Conservation (phyloP, 2,888 invertebrate species). For the Apamea monoglypha region DNA sequence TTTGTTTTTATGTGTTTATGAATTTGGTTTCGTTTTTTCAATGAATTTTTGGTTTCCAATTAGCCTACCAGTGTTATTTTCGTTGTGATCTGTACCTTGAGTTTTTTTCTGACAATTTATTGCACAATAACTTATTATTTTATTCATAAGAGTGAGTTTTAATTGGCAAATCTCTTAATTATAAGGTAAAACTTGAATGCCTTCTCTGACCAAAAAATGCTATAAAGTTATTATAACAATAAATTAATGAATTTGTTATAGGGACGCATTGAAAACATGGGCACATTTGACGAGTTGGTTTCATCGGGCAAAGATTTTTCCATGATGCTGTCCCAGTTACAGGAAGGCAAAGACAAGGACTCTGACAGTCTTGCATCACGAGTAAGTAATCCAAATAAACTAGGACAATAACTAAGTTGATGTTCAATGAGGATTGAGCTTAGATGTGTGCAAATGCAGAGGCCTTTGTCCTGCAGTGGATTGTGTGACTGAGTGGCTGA, state of each 20-base stretch:
- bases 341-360: slow-evolving; percentile 85
- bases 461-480: neutral
- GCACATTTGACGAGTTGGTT: slow-evolving; percentile 90
- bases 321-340: slow-evolving; percentile 85
- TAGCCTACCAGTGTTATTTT: neutral
- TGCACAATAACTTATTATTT: too few species aligned
- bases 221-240: neutral
- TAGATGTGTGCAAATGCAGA: neutral
- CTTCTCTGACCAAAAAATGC: neutral
- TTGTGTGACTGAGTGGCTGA: neutral
- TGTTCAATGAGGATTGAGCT: neutral
- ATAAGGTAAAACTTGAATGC: neutral
- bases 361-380: slow-evolving; percentile 76
- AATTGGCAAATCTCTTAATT: neutral
- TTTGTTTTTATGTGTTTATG: neutral
- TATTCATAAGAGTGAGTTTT: neutral
- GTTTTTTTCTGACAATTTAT: neutral
- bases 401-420: neutral
- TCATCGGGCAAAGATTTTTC: slow-evolving; percentile 91
- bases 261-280: slow-evolving; percentile 91
- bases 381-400: slow-evolving; percentile 70
- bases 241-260: slow-evolving; percentile 67
- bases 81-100: neutral
- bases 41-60: neutral
- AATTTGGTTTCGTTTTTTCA: neutral